These are phyloP conservation scores for Lordiphosa clarofinis DNA, from an alignment of 1,140 invertebrate genomes.

Conservation along the genomic window DNA sequence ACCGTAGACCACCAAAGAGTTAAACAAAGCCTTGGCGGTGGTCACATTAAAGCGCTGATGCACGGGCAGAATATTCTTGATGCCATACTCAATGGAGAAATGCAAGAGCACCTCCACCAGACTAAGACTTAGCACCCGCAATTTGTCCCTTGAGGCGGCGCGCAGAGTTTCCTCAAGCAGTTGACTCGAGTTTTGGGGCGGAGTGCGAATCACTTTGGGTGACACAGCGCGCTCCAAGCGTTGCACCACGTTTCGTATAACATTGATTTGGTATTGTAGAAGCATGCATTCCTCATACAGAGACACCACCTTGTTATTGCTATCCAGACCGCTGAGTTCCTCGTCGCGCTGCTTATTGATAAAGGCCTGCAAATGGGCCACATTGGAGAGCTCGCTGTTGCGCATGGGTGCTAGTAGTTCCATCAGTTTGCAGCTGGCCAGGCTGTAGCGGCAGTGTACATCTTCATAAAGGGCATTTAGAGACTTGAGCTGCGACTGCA, in stretches of 20 bases:
- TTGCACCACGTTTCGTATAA: constrained; percentile 86
- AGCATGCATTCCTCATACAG: constrained; percentile 91
- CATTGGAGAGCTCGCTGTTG: constrained; percentile 87
- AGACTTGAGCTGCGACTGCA: constrained; percentile 68
- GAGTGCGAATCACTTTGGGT: constrained; percentile 8
- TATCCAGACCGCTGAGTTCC: constrained; percentile 81
- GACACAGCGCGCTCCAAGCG: constrained; percentile 82
- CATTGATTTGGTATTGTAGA: constrained; percentile 89
- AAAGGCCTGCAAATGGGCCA: constrained; percentile 89
- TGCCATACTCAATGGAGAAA: constrained; percentile 84
- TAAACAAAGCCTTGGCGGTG: constrained; percentile 86
- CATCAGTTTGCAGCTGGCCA: constrained; percentile 90
- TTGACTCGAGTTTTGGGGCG: constrained; percentile 6
- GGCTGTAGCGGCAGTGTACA: constrained; percentile 90
- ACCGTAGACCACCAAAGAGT: constrained; percentile 79
- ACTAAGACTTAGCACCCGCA: constrained; percentile 88
- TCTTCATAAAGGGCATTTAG: constrained; percentile 84
- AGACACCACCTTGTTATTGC: constrained; percentile 85
- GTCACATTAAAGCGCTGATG: constrained; percentile 82
- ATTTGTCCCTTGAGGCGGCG: constrained; percentile 87
- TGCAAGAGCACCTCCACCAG: constrained; percentile 89
- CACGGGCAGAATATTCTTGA: constrained; percentile 81
- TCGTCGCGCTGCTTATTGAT: constrained; percentile 85
- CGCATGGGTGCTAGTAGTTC: constrained; percentile 87
- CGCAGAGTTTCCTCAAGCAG: constrained; percentile 79